phyloP scores from a whole-genome alignment of 2,113 vertebrate genomes.

The Egretta garzetta region DNA sequence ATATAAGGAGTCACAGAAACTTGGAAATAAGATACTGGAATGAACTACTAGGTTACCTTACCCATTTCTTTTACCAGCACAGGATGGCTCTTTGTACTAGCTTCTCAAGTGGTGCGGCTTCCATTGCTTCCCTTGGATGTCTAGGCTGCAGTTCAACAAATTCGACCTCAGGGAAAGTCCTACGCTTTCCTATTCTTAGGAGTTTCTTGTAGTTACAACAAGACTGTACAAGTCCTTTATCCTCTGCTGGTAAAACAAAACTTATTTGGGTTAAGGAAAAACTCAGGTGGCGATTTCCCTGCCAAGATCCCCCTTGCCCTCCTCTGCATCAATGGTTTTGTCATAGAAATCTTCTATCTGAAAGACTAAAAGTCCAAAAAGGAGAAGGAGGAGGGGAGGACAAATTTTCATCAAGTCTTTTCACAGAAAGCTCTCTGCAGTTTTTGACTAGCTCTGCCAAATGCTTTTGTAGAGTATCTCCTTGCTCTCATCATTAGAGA shows the following conservation, averaged over 20 bases:
- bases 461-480: not conserved
- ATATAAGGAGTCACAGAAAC: constrained; percentile 46
- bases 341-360: not conserved
- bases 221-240: constrained; percentile 17
- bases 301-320: constrained; percentile 8
- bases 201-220: constrained; percentile 48
- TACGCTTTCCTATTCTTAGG: constrained; percentile 32
- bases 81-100: constrained; percentile 48
- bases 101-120: constrained; percentile 13
- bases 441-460: not conserved
- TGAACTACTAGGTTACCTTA: constrained; percentile 44
- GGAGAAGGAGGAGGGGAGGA: not conserved
- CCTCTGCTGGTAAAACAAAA: constrained; percentile 26
- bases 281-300: not conserved
- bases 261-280: not conserved
- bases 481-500: not conserved
- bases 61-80: constrained; percentile 28
- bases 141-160: constrained; percentile 53
- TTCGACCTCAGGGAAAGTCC: constrained; percentile 4
- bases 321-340: not conserved
- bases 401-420: not conserved
- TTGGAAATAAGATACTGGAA: constrained; percentile 53
- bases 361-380: not conserved
- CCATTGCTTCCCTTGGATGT: constrained; percentile 41
- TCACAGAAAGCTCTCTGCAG: not conserved